phyloP scores from a whole-genome alignment of 2,888 invertebrate genomes.

The Callosobruchus maculatus region DNA sequence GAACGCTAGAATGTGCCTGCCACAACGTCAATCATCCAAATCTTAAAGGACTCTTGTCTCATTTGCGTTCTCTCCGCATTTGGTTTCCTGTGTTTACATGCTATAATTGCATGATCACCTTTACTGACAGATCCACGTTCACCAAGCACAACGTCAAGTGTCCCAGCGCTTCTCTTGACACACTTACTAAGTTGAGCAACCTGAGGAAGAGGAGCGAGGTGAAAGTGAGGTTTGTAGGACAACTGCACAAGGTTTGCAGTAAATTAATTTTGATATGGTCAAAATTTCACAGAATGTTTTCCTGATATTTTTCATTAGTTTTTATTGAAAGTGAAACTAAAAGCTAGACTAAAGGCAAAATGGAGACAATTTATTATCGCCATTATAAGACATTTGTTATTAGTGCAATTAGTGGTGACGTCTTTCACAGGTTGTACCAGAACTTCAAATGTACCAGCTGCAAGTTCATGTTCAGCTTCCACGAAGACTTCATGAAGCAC shows the following conservation, averaged over 20 bases:
- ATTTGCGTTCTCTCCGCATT: conserved; percentile 40
- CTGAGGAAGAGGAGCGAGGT: conserved; percentile 37
- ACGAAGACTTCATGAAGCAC: conserved; percentile 43
- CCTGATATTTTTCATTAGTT: too few relatives aligned
- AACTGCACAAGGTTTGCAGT: too few relatives aligned
- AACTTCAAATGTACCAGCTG: conserved; percentile 44
- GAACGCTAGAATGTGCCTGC: conserved; percentile 40
- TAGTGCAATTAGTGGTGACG: too few relatives aligned
- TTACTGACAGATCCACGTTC: conserved; percentile 44
- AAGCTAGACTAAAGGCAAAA: too few relatives aligned
- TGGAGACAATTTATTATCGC: too few relatives aligned
- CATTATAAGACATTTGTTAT: too few relatives aligned
- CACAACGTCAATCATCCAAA: conserved; percentile 40
- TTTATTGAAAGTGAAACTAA: too few relatives aligned
- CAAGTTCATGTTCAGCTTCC: conserved; percentile 40
- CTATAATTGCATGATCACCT: conserved; percentile 60
- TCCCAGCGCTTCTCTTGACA: conserved; percentile 33
- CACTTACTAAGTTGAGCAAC: conserved; percentile 37
- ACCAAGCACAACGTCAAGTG: conserved; percentile 39
- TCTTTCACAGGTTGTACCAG: conserved; percentile 44
- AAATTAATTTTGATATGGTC: too few relatives aligned
- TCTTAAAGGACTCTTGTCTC: conserved; percentile 39
- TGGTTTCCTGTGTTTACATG: conserved; percentile 61
- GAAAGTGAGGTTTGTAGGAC: too few relatives aligned
- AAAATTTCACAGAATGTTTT: too few relatives aligned